A percentile compares a stretch with the other conserved stretches of the same genome.
Evolutionary conservation across 2,797 vertebrate species (phyloP).

Genomic region (Tragopan temminckii): DNA sequence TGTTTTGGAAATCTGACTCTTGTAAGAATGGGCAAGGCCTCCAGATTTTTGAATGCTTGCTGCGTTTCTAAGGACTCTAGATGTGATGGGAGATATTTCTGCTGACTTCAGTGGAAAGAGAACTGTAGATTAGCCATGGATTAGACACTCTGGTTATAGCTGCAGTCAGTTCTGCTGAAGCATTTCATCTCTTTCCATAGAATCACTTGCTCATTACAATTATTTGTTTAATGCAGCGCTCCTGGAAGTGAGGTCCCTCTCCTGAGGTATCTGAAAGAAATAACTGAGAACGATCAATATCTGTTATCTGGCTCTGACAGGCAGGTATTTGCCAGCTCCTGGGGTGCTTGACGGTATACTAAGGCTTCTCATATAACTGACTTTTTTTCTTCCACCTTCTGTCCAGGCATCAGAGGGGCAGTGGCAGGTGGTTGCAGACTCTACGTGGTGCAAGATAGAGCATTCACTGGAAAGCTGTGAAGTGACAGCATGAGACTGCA

Average conservation of each 20-base stretch:
- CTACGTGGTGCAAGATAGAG: neutral
- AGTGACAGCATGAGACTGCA: neutral
- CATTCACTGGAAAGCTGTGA: neutral
- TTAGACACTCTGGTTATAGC: neutral
- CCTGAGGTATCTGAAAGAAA: neutral
- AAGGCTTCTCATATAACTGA: neutral
- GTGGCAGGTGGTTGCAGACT: neutral
- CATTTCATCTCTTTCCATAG: neutral
- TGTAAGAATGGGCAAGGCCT: neutral
- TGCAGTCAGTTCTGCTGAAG: neutral
- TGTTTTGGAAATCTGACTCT: slow-evolving; percentile 2
- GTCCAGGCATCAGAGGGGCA: neutral
- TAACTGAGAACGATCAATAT: neutral
- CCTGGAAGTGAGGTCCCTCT: neutral
- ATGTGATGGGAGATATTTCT: neutral
- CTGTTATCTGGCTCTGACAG: neutral
- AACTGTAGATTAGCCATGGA: neutral
- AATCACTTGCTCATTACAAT: neutral
- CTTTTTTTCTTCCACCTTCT: neutral
- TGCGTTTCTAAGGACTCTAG: neutral
- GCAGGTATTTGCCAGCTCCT: neutral
- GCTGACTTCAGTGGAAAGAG: neutral
- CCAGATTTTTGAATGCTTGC: neutral
- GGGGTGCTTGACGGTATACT: neutral
- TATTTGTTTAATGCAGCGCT: neutral